These are phyloP conservation scores for Cataglyphis albicans DNA, from an alignment of 2,888 invertebrate genomes.

Conservation along the genomic window DNA sequence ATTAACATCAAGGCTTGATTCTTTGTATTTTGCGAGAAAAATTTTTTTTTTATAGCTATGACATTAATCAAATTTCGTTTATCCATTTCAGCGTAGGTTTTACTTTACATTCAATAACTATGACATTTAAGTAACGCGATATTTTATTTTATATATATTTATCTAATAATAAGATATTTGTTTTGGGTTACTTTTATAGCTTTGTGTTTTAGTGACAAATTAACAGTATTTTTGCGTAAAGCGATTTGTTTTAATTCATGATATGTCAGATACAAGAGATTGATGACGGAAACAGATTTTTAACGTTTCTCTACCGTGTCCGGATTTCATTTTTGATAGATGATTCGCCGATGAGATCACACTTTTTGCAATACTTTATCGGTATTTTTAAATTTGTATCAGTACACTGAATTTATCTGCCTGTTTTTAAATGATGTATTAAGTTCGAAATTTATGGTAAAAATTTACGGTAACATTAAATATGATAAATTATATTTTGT, in stretches of 20 bases:
- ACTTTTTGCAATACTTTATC: conserved; percentile 7
- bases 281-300: conserved; percentile 43
- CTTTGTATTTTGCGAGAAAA: neutral
- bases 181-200: neutral
- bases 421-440: neutral
- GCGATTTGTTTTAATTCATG: conserved; percentile 27
- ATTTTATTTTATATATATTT: conserved; percentile 16
- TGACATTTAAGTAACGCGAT: neutral
- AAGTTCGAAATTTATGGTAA: conserved; percentile 22
- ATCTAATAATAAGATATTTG: conserved; percentile 1
- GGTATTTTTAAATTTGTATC: neutral
- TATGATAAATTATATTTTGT: neutral
- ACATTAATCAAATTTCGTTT: conserved; percentile 12
- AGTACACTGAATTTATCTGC: conserved; percentile 9
- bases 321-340: conserved; percentile 32
- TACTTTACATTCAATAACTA: conserved; percentile 7
- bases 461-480: neutral
- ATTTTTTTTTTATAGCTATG: neutral
- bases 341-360: conserved; percentile 29
- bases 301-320: conserved; percentile 26
- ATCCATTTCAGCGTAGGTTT: conserved; percentile 13
- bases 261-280: neutral
- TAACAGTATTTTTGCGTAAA: neutral
- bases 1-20: neutral
- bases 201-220: conserved; percentile 12